Base-by-base conservation (phyloP, 2,797 vertebrate genomes). In the Enteromius paludinosus region DNA sequence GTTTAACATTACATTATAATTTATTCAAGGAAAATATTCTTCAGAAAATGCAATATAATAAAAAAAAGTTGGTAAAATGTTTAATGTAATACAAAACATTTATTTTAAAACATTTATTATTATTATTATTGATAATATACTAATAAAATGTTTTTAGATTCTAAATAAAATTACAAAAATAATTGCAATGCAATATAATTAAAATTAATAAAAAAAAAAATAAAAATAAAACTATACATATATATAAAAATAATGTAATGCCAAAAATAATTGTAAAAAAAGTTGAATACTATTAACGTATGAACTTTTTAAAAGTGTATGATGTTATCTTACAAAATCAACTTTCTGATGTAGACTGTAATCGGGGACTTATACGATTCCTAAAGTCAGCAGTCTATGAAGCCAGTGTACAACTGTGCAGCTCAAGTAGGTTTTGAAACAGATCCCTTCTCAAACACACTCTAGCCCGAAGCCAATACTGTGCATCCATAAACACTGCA, bases 401-500 rank as follows among this genome's bases (percentile, higher is more conserved):
- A 45, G 33, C 7, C 25, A 6, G 25, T 23, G 23, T 17, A 15
- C 33, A 74, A 6, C 28, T 33, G 33, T 6, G 4, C 47, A 73
- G 47, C 43, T 28, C 25, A n/a, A 35, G 28, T 7, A 18, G 4
- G 14, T 52, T 72, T 33, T 75, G 33, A n/a, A 56, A 75, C 59
- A 35, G 8, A 28, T 9, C 4, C 38, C 54, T 20, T 43, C 78
- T 41, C 17, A 12, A 52, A 47, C 33, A 75, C 25, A 70, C 68
- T 71, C 10, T 62, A 59, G 47, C 65, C 17, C 59, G 12, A 61
- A 79, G 62, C 61, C 49, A 84, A 74, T 49, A 49, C 35, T 20
- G 35, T 30, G 6, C 15, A 28, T 82, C 68, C n/a, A 65, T 64
- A 62, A 68, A 83, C 43, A 59, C 73, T 54, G 68, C 33, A 25